phyloP scores from a whole-genome alignment of 1,140 invertebrate genomes.

The Sitophilus oryzae region DNA sequence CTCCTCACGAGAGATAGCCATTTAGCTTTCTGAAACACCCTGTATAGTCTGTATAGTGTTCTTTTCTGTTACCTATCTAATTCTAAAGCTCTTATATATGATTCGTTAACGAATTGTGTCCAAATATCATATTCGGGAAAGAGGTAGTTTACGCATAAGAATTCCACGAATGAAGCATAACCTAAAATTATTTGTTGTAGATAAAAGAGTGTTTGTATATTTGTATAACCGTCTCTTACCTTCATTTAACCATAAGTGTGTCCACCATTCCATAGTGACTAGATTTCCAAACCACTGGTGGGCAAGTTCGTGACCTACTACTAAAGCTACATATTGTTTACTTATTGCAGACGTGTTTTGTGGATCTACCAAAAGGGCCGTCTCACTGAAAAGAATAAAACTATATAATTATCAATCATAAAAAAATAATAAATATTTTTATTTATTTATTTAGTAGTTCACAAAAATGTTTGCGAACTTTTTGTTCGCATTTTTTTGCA shows the following conservation, averaged over 20 bases:
- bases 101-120: slow-evolving; percentile 86
- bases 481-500: too few species aligned
- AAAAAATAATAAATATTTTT: background rate
- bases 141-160: slow-evolving; percentile 77
- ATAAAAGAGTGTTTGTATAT: background rate
- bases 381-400: slow-evolving; percentile 58
- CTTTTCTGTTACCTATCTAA: slow-evolving; percentile 48
- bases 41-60: too few species aligned
- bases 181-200: slow-evolving; percentile 38
- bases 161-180: slow-evolving; percentile 86
- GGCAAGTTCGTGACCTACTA: slow-evolving; percentile 83
- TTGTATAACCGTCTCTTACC: slow-evolving; percentile 44
- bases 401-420: background rate
- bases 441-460: background rate
- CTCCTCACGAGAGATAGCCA: too few species aligned
- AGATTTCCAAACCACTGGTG: slow-evolving; percentile 88
- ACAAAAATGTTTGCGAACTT: too few species aligned
- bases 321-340: slow-evolving; percentile 81
- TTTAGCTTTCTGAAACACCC: too few species aligned
- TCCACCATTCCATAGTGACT: slow-evolving; percentile 90
- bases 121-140: slow-evolving; percentile 92
- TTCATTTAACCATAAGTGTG: slow-evolving; percentile 85
- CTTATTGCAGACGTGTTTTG: slow-evolving; percentile 75
- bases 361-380: slow-evolving; percentile 75
- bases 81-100: slow-evolving; percentile 73